phyloP scores from a whole-genome alignment of 2,113 vertebrate species.

The Pheucticus melanocephalus region DNA sequence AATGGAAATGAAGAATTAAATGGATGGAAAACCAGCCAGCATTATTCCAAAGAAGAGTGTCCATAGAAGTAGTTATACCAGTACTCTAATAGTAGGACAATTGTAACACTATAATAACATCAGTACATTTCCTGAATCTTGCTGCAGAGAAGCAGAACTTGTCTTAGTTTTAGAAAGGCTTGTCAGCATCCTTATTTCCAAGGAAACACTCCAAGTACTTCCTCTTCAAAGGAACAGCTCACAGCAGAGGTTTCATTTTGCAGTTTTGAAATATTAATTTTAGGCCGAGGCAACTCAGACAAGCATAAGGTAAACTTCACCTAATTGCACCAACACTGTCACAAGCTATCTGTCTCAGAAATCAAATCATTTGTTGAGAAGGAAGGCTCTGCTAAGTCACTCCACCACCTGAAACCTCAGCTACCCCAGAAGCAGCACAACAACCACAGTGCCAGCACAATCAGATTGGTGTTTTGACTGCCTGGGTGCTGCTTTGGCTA shows the following conservation, averaged over 20 bases:
- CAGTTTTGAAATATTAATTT: not conserved
- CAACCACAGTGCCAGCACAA: not conserved
- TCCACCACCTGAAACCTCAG: not conserved
- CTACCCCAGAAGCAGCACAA: not conserved
- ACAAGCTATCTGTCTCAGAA: not conserved
- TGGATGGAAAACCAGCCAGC: not conserved
- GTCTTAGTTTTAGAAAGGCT: not conserved
- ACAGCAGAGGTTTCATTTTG: not conserved
- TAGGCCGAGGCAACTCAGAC: not conserved
- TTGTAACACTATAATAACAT: not conserved
- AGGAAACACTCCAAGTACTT: not conserved
- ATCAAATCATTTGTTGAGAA: not conserved
- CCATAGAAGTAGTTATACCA: not conserved
- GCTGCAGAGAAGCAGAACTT: not conserved
- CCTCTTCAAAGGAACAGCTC: not conserved
- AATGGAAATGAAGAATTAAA: conserved; percentile 33
- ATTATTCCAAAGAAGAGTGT: not conserved
- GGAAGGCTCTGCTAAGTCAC: not conserved
- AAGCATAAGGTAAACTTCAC: not conserved
- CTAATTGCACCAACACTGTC: not conserved
- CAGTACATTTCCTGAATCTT: not conserved
- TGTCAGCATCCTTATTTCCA: not conserved
- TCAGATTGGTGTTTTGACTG: not conserved
- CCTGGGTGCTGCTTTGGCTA: not conserved
- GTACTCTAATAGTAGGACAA: conserved; percentile 8